Evolutionary conservation across 2,113 vertebrate species (phyloP).

Genomic region (Taurulus bubalis): DNA sequence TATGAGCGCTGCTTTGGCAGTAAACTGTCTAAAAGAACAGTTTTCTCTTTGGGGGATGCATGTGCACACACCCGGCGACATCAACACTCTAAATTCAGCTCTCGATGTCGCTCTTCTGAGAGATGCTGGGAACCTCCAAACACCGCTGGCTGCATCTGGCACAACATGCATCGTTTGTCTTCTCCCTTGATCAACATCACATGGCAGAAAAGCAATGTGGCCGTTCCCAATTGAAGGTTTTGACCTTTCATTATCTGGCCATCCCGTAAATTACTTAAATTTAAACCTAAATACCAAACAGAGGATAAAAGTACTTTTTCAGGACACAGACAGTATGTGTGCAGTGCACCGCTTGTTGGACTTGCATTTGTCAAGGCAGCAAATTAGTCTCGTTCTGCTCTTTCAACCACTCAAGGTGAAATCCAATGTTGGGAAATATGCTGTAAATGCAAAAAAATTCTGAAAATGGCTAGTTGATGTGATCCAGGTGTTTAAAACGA

Average conservation of each 20-base stretch:
- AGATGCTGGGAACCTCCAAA: not conserved
- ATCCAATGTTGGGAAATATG: not conserved
- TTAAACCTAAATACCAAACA: conserved; percentile 11
- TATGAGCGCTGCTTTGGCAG: not conserved
- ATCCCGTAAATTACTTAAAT: conserved; percentile 1
- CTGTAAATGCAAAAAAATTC: not conserved
- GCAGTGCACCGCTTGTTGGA: not conserved
- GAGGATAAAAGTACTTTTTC: not conserved
- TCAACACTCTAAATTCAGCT: not conserved
- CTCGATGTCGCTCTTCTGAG: not conserved
- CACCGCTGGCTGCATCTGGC: not conserved
- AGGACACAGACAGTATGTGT: not conserved
- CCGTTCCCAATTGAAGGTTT: conserved; percentile 28
- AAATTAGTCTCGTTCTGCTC: not conserved
- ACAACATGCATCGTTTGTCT: not conserved
- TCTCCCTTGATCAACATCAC: conserved; percentile 10
- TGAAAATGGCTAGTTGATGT: not conserved
- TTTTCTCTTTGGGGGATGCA: not conserved
- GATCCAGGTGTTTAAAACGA: not conserved
- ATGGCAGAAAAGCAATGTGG: not conserved
- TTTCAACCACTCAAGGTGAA: not conserved
- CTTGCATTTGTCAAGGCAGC: not conserved
- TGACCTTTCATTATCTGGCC: conserved; percentile 32
- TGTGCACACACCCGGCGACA: not conserved
- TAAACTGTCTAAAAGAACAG: not conserved